Conservation (phyloP, 2,113 vertebrate genomes). For the Acrocephalus arundinaceus region DNA sequence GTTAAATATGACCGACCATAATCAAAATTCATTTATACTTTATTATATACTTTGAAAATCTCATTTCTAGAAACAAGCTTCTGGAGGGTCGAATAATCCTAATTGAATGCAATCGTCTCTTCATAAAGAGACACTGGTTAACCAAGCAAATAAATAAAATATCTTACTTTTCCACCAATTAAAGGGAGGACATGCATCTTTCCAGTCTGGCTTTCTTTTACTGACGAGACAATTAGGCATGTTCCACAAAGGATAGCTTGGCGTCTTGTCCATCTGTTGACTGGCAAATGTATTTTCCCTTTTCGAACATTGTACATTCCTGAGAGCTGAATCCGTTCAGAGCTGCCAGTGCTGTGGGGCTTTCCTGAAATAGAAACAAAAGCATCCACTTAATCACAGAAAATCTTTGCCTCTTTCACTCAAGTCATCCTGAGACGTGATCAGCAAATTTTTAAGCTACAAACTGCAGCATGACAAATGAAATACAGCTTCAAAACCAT, state of each 20-base stretch:
- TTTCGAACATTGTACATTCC: conserved; percentile 96
- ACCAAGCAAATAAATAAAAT: background rate
- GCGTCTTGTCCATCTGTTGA: conserved; percentile 94
- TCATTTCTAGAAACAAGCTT: background rate
- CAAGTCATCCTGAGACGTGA: background rate
- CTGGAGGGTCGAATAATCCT: background rate
- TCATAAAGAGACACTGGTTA: background rate
- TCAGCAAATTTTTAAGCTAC: background rate
- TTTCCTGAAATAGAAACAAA: conserved; percentile 85
- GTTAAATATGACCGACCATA: background rate
- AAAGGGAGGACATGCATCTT: conserved; percentile 98
- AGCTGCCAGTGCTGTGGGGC: conserved; percentile 87
- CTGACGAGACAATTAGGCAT: conserved; percentile 95
- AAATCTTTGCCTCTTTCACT: background rate
- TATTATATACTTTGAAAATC: background rate
- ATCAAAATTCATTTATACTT: background rate
- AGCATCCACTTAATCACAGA: conserved; percentile 46
- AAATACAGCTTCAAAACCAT: background rate
- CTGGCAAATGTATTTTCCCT: conserved; percentile 97
- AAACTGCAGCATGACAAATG: background rate
- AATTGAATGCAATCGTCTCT: background rate
- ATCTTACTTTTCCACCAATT: conserved; percentile 94
- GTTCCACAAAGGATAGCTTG: conserved; percentile 98
- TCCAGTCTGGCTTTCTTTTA: conserved; percentile 93
- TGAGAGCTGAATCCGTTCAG: conserved; percentile 93